Conservation (phyloP, 2,797 vertebrate genomes). For the Meda fulgida region DNA sequence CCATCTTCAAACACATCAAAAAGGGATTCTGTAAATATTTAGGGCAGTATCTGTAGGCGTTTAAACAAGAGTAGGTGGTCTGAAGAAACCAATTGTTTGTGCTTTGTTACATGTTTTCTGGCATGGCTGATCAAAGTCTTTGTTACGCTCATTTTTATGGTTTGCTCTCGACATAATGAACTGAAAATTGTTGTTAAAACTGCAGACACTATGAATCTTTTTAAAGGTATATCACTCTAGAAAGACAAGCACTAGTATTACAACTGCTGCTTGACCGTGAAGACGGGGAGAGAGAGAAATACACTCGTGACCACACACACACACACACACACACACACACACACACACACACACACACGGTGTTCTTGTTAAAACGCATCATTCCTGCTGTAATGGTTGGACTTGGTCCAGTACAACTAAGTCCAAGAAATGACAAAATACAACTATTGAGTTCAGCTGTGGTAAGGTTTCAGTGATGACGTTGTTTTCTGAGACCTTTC, state of each 20-base stretch:
- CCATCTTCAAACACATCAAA: constrained; percentile 53
- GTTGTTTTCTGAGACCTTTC: constrained; percentile 58
- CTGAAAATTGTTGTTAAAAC: background rate
- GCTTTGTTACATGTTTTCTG: constrained; percentile 35
- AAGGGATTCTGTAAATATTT: constrained; percentile 60
- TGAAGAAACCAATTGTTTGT: constrained; percentile 44
- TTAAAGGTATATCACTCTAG: background rate
- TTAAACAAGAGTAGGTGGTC: constrained; percentile 59
- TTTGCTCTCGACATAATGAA: constrained; percentile 18
- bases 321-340: constrained; percentile 69
- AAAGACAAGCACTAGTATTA: constrained; percentile 36
- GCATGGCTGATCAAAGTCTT: constrained; percentile 29
- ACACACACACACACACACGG: constrained; percentile 61
- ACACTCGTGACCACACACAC: constrained; percentile 62
- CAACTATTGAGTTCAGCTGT: constrained; percentile 55
- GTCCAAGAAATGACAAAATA: constrained; percentile 75
- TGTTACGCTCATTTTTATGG: constrained; percentile 23
- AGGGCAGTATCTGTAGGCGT: constrained; percentile 46
- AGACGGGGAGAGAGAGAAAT: constrained; percentile 46
- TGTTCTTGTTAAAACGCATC: constrained; percentile 69
- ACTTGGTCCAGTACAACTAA: constrained; percentile 64
- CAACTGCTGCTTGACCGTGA: constrained; percentile 34
- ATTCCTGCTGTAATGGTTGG: constrained; percentile 74
- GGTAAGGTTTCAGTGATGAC: constrained; percentile 49
- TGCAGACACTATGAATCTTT: background rate